These are phyloP conservation scores for Argentina silus DNA, from an alignment of 2,797 vertebrate species.

Conservation along the genomic window DNA sequence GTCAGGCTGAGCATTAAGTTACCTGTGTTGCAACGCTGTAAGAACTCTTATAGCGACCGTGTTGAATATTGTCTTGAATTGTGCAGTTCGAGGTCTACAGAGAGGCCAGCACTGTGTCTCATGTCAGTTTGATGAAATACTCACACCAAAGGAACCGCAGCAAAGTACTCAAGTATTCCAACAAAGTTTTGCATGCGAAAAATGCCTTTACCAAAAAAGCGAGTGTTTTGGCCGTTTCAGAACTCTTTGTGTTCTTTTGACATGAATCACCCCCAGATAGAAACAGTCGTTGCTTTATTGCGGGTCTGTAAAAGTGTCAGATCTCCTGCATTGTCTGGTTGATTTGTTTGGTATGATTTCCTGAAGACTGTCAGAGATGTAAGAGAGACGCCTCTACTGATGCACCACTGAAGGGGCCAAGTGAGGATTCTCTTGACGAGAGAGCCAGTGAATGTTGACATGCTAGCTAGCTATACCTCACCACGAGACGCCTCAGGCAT, in stretches of 20 bases:
- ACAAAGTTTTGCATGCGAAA: conserved; percentile 66
- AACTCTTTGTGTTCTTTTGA: conserved; percentile 72
- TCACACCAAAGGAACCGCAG: conserved; percentile 64
- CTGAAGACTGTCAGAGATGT: conserved; percentile 76
- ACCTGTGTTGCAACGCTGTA: too few relatives aligned
- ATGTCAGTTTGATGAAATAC: conserved; percentile 67
- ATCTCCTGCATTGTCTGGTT: conserved; percentile 64
- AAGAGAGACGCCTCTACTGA: conserved; percentile 72
- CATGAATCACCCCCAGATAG: conserved; percentile 67
- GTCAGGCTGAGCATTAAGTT: too few relatives aligned
- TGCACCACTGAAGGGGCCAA: conserved; percentile 72
- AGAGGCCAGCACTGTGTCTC: conserved; percentile 67
- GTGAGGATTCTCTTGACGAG: conserved; percentile 38
- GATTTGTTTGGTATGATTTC: conserved; percentile 76
- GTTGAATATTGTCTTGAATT: too few relatives aligned
- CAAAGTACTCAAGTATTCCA: conserved; percentile 59
- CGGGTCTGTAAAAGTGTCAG: conserved; percentile 67
- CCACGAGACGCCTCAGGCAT: conserved; percentile 75
- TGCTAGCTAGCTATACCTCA: conserved; percentile 65
- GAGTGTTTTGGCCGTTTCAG: conserved; percentile 66
- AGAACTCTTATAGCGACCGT: too few relatives aligned
- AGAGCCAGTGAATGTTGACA: conserved; percentile 74
- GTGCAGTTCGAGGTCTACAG: conserved; percentile 44
- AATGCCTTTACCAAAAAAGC: conserved; percentile 71
- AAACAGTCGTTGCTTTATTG: conserved; percentile 68